Evolutionary conservation across 2,113 vertebrate genomes (phyloP), one percentile per base, ranked within the genome.

Genomic region (Ceyx melanurus): DNA sequence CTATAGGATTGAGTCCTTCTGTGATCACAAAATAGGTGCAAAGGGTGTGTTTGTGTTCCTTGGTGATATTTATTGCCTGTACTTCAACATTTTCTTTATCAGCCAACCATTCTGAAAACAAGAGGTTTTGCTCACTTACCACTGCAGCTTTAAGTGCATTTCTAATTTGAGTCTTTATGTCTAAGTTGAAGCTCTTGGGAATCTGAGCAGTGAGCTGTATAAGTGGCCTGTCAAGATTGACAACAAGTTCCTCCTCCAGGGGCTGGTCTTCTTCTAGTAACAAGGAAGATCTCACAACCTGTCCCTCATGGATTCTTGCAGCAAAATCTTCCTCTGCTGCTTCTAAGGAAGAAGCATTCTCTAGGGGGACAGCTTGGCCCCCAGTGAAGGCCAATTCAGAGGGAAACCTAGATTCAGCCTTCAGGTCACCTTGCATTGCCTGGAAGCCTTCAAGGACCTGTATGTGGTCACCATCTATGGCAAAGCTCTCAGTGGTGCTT

Each of bases 1-100:
- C 99, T 87, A 98, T 78, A 2, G 97, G 87, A 73, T 91, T 92
- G 33, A 96, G 92, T 61, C 92, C 96, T 74, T 91, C 96, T 33
- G 97, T 93, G 15, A 98, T 98, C 95, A 99, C 97, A 45, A 98
- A 81, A 67, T 98, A 99, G 1, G 97, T 98, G 22, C 97, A 98
- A 22, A 95, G 37, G 40, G 95, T 88, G 51, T 50, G 14, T 84
- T 91, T 97, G 35, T 97, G 97, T 90, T 99, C 98, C 91, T 96
- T 97, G 35, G 80, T 94, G 42, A 98, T 82, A 28, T 79, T 97
- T 74, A 98, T 81, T 46, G 98, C 97, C 61, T 96, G 97, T 31
- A 99, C 76, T 61, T 98, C 95, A 8, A 98, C 25, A 3, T 93
- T 95, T 77, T 97, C 97, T 61, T 99, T 97, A 72, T 92, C 91